These are phyloP conservation scores for Suricata suricatta DNA, from an alignment of 2,113 vertebrate species.

Conservation along the genomic window DNA sequence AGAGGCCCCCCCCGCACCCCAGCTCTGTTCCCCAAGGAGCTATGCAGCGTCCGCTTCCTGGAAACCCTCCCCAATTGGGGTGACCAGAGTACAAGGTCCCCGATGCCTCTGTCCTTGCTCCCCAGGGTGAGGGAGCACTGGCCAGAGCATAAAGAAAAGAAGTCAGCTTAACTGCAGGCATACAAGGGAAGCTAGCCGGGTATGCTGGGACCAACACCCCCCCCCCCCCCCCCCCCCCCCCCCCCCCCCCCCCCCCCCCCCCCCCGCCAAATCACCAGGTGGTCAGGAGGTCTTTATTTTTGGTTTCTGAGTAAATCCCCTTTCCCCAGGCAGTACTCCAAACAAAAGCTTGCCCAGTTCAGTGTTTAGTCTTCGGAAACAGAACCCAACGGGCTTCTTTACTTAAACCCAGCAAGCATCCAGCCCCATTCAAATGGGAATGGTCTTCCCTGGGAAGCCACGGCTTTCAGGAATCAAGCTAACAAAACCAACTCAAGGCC, in stretches of 20 bases:
- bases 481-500: background rate
- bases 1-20: background rate
- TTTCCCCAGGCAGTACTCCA: background rate
- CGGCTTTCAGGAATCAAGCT: background rate
- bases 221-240: too few species aligned
- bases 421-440: background rate
- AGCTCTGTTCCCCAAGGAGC: too few species aligned
- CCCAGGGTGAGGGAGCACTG: background rate
- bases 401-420: background rate
- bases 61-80: accelerated
- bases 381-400: constrained; percentile 12
- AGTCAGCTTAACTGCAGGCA: background rate
- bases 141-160: background rate
- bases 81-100: too few species aligned
- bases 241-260: too few species aligned
- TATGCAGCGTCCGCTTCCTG: accelerated
- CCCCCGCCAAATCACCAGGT: background rate
- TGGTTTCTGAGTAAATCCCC: constrained; percentile 54
- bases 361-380: background rate
- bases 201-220: background rate
- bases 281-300: constrained; percentile 1
- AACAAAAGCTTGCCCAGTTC: constrained; percentile 41
- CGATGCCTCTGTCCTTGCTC: background rate
- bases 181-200: background rate
- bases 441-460: constrained; percentile 7